Evolutionary conservation across 1,140 invertebrate species (phyloP).

Genomic region (Aphaenogaster ashmeadi): DNA sequence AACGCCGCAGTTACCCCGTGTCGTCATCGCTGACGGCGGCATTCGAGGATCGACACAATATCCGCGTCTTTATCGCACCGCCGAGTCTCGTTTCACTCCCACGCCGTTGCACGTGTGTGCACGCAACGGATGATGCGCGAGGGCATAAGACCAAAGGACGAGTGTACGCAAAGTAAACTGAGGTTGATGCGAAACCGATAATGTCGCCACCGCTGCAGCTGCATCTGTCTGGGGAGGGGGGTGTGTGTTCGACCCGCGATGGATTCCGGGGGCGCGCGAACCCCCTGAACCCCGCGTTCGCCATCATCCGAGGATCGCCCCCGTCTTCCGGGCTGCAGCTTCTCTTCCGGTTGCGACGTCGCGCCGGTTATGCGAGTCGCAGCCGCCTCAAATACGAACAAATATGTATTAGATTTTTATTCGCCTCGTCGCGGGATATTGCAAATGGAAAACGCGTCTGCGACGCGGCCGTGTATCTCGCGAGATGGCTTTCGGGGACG

Average conservation of each 20-base stretch:
- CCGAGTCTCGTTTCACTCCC: background rate
- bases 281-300: conserved; percentile 23
- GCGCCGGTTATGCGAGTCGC: conserved; percentile 64
- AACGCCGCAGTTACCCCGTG: background rate
- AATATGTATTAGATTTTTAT: conserved; percentile 79
- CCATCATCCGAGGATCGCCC: background rate
- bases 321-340: conserved; percentile 21
- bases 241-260: conserved; percentile 50
- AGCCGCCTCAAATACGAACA: conserved; percentile 47
- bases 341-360: background rate
- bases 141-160: conserved; percentile 38
- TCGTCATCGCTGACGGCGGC: conserved; percentile 21
- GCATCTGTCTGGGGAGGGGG: conserved; percentile 38
- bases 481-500: conserved; percentile 10
- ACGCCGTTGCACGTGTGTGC: conserved; percentile 23
- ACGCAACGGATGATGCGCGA: conserved; percentile 17
- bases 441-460: conserved; percentile 64
- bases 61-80: conserved; percentile 12
- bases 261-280: conserved; percentile 47
- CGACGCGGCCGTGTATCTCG: conserved; percentile 45
- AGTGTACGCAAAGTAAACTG: conserved; percentile 73
- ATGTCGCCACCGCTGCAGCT: conserved; percentile 75
- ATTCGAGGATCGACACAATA: conserved; percentile 24
- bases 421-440: conserved; percentile 66
- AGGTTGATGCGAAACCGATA: conserved; percentile 85